A percentile compares a stretch with the other conserved stretches of the same genome.
Conservation (phyloP, 2,797 vertebrate genomes). For the Emydoidea blandingii region DNA sequence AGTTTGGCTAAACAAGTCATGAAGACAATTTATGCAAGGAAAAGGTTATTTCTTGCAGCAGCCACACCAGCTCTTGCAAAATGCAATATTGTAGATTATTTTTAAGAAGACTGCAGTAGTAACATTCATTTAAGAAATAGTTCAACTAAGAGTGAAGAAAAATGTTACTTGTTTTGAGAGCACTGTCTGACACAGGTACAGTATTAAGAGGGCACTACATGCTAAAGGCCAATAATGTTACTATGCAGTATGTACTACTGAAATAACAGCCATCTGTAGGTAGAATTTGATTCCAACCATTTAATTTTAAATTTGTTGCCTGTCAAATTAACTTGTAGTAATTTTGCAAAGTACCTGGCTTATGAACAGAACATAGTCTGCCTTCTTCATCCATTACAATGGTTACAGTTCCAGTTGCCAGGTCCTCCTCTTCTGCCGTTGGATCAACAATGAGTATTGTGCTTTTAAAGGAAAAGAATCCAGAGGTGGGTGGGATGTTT, state of each 20-base stretch:
- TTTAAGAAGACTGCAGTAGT: neutral
- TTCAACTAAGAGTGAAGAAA: neutral
- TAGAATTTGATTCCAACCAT: neutral
- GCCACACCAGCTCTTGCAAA: neutral
- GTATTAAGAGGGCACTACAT: neutral
- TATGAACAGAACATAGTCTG: constrained; percentile 90
- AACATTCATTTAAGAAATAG: neutral
- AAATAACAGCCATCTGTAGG: neutral
- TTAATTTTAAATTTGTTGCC: neutral
- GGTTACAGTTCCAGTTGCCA: constrained; percentile 89
- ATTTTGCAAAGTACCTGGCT: constrained; percentile 87
- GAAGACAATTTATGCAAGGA: neutral
- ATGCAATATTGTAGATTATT: neutral
- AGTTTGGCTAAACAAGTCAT: neutral
- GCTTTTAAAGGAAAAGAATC: constrained; percentile 75
- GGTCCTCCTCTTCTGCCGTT: constrained; percentile 91
- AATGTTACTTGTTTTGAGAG: neutral
- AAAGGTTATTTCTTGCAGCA: neutral
- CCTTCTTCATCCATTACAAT: constrained; percentile 91
- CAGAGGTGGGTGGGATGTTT: neutral
- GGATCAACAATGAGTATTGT: constrained; percentile 92
- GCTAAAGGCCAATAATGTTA: neutral
- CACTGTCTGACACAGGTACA: neutral
- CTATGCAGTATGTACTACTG: neutral
- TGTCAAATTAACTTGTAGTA: neutral